Percentiles rank a stretch among this genome's conserved stretches.
Evolutionary conservation across 64 coral and sea anemone species (phyloP).

Genomic region (Porites australiensis): DNA sequence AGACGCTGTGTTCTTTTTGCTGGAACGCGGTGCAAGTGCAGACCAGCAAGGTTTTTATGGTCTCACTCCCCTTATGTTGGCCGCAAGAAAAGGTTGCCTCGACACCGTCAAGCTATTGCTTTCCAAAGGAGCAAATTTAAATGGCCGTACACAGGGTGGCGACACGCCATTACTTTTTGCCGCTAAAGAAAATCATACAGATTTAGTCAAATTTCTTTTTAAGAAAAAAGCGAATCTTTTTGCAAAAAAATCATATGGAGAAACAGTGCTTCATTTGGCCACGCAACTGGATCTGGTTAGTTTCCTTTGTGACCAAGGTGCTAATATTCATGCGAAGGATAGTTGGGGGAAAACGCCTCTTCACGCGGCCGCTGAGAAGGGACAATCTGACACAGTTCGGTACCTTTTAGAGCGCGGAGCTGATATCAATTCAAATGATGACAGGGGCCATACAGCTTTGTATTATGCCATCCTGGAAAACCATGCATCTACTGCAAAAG

Average conservation of each 20-base stretch:
- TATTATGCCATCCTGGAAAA: neutral
- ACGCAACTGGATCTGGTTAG: neutral
- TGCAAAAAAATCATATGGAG: neutral
- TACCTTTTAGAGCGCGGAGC: slow-evolving; percentile 3
- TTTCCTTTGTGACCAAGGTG: neutral
- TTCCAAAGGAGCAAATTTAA: neutral
- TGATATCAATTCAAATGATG: neutral
- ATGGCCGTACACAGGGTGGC: neutral
- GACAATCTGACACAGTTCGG: neutral
- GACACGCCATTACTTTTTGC: neutral
- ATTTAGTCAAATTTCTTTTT: neutral
- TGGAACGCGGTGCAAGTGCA: neutral
- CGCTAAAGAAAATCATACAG: neutral
- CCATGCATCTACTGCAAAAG: neutral
- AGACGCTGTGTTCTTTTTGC: neutral
- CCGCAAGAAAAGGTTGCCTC: neutral
- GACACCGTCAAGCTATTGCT: neutral
- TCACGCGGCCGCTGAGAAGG: slow-evolving; percentile 1
- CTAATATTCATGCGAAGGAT: slow-evolving; percentile 3
- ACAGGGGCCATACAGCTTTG: neutral
- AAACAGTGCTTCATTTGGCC: neutral
- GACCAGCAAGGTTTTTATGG: neutral
- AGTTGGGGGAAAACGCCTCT: neutral
- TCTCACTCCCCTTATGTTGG: neutral
- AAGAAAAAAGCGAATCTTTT: neutral